phyloP scores from a whole-genome alignment of 1,140 invertebrate species.

The Drosophila kurseongensis region DNA sequence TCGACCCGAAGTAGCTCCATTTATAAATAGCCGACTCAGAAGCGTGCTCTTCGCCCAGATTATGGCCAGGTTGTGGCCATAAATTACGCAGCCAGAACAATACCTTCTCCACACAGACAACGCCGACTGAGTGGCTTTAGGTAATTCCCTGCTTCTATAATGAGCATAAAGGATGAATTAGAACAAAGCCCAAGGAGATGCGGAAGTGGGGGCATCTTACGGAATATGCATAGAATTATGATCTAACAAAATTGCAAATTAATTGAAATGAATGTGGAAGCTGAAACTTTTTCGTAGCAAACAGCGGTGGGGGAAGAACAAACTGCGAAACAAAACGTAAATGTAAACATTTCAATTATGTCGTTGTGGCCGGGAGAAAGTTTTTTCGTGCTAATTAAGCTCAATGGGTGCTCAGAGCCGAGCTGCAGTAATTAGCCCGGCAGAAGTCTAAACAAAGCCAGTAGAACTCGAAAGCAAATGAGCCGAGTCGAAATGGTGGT shows the following conservation, averaged over 20 bases:
- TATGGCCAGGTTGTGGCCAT: constrained; percentile 34
- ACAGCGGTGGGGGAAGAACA: not conserved
- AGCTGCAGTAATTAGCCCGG: constrained; percentile 62
- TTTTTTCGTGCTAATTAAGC: constrained; percentile 71
- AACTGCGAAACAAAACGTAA: constrained; percentile 53
- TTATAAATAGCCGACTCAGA: constrained; percentile 40
- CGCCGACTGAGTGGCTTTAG: constrained; percentile 21
- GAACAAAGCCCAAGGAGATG: constrained; percentile 34
- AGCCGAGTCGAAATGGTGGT: constrained; percentile 29
- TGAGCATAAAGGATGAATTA: constrained; percentile 63
- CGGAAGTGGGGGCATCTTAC: constrained; percentile 21
- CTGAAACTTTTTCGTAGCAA: constrained; percentile 30
- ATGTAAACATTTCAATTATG: constrained; percentile 78
- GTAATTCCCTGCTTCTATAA: constrained; percentile 66
- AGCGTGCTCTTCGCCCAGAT: constrained; percentile 13
- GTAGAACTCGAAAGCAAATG: constrained; percentile 66
- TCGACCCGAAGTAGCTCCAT: constrained; percentile 9
- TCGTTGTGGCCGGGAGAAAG: constrained; percentile 54
- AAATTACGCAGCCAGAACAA: constrained; percentile 57
- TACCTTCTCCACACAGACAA: constrained; percentile 1
- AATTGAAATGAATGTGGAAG: constrained; percentile 70
- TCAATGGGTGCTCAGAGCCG: constrained; percentile 46
- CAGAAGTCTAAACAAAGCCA: constrained; percentile 62
- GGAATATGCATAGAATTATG: constrained; percentile 59
- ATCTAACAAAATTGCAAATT: constrained; percentile 63